Evolutionary conservation across 1,140 invertebrate species (phyloP), one percentile per base, ranked within the genome.

Genomic region (Neomicropteryx cornuta): DNA sequence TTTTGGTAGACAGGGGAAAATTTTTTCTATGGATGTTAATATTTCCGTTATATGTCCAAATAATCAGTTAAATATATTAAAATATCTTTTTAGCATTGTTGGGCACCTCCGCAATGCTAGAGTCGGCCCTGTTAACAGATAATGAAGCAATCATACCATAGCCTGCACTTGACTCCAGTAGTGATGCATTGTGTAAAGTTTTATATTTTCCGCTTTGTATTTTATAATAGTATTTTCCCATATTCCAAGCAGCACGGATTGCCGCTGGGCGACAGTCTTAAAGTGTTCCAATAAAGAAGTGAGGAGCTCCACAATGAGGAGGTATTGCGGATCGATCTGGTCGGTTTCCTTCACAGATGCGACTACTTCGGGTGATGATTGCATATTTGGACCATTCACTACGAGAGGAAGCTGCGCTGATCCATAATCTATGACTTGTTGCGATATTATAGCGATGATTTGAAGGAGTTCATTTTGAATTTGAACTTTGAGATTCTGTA

Each of bases 151-250:
- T 33, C 76, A 70, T 72, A 91, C 83, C 45, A 91, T 84, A 51
- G 77, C 76, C 60, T 95, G 90, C 17, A 92, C 81, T 52, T 86
- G 83, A 21, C 76, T 79, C 89, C 90, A 94, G 46, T 91, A 86
- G 60, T 91, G 83, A 11, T 78, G 73, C 49, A 87, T 78, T 46
- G 80, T 79, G 61, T 92, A 91, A 3, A 79, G 54, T 27, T 70
- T 66, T 3, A 72, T 55, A 42, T 72, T 66, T 16, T 67, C 45
- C 8, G 66, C 55, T 22, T 70, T 62, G 49, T 78, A 69, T 35
- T 70, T 70, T 51, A 71, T 66, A 20, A 62, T 60, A 23, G 74
- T 66, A 41, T 72, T 55, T 24, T 73, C 67, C 40, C 83, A 75
- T 48, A 74, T 70, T 14, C 66, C 68, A 3, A 88, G 54, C 11